These are phyloP conservation scores for Hypomecis punctinalis DNA, from an alignment of 2,888 invertebrate genomes.

Conservation along the genomic window DNA sequence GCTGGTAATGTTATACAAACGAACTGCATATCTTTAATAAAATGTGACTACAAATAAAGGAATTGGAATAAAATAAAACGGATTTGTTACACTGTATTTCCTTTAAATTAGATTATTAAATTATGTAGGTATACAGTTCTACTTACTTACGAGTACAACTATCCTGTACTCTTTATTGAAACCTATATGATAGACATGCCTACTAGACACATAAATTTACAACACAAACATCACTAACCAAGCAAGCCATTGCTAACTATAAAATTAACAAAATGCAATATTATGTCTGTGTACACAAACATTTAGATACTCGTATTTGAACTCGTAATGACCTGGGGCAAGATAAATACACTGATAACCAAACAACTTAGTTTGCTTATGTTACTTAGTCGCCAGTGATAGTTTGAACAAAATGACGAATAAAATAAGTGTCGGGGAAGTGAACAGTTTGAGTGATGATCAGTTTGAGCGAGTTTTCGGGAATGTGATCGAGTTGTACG, in stretches of 20 bases:
- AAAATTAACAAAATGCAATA: slow-evolving; percentile 13
- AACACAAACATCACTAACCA: background rate
- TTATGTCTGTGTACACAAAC: slow-evolving; percentile 32
- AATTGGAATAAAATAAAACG: too few relatives aligned
- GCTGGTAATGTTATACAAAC: too few relatives aligned
- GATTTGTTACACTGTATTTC: too few relatives aligned
- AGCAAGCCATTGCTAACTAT: slow-evolving; percentile 9
- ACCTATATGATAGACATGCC: too few relatives aligned
- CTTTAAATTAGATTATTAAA: too few relatives aligned
- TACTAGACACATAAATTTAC: background rate
- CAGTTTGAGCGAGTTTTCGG: slow-evolving; percentile 85
- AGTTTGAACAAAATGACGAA: slow-evolving; percentile 33
- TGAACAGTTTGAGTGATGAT: slow-evolving; percentile 80
- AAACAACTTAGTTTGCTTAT: slow-evolving; percentile 20
- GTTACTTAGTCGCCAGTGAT: slow-evolving; percentile 19
- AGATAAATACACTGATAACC: slow-evolving; percentile 53
- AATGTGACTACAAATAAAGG: too few relatives aligned
- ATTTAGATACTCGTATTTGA: slow-evolving; percentile 49
- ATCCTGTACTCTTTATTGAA: too few relatives aligned
- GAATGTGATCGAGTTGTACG: slow-evolving; percentile 87
- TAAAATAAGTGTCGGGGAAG: slow-evolving; percentile 74
- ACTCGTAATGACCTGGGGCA: slow-evolving; percentile 58
- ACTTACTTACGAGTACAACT: too few relatives aligned
- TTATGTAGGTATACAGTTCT: too few relatives aligned
- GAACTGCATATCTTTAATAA: too few relatives aligned